Evolutionary conservation across 2,113 vertebrate genomes (phyloP).

Genomic region (Bos indicus): DNA sequence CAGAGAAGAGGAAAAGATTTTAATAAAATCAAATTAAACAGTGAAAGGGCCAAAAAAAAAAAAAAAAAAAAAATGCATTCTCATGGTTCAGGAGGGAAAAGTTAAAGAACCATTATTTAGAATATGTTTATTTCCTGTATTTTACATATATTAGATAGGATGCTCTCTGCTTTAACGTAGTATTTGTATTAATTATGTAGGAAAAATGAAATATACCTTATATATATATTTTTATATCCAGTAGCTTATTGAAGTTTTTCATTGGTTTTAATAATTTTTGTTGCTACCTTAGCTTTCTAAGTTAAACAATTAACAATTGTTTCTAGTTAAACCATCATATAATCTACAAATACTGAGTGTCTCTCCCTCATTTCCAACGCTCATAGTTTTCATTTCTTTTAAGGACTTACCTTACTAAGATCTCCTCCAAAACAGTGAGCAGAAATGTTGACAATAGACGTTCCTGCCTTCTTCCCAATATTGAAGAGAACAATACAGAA

Average conservation of each 20-base stretch:
- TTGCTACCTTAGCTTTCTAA: neutral
- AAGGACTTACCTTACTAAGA: neutral
- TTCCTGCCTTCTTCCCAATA: neutral
- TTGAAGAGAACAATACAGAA: neutral
- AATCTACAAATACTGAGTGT: neutral
- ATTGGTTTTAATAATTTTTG: neutral
- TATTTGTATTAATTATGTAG: neutral
- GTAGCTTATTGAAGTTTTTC: neutral
- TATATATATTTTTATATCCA: neutral
- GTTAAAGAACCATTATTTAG: neutral
- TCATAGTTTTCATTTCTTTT: neutral
- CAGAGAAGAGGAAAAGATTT: neutral
- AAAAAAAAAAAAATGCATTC: neutral
- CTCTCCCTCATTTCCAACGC: neutral
- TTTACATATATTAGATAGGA: neutral
- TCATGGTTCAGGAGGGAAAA: neutral
- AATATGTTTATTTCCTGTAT: neutral
- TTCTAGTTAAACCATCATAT: neutral
- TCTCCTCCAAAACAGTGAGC: neutral
- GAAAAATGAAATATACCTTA: neutral
- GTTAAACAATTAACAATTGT: no score
- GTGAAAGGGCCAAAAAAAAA: neutral
- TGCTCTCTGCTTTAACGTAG: neutral
- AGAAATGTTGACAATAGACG: neutral
- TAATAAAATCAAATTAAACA: neutral